Evolutionary conservation across 2,888 invertebrate species (phyloP).

Genomic region (Drepanosiphum platanoidis): DNA sequence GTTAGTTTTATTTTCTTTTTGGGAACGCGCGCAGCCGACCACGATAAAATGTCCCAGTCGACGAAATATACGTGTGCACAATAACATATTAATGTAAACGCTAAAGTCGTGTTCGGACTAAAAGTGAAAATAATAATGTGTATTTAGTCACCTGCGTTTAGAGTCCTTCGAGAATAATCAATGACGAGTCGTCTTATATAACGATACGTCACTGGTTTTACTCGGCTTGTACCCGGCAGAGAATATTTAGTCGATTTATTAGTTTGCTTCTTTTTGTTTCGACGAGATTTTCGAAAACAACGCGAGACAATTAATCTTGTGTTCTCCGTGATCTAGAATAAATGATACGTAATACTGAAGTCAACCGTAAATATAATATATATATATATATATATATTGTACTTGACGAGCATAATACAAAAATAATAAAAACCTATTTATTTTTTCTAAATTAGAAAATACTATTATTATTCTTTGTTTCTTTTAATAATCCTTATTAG

Average conservation of each 20-base stretch:
- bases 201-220: not conserved
- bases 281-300: too few relatives aligned
- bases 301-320: too few relatives aligned
- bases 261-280: too few relatives aligned
- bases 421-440: too few relatives aligned
- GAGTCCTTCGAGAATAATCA: not conserved
- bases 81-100: not conserved
- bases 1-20: slow-evolving; percentile 8
- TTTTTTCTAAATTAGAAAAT: too few relatives aligned
- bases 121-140: slow-evolving; percentile 8
- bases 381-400: too few relatives aligned
- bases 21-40: not conserved
- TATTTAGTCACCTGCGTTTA: not conserved
- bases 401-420: too few relatives aligned
- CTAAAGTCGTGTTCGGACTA: not conserved
- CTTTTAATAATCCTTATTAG: too few relatives aligned
- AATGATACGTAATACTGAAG: too few relatives aligned
- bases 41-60: not conserved
- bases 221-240: not conserved
- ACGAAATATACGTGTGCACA: slow-evolving; percentile 9
- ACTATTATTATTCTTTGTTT: too few relatives aligned
- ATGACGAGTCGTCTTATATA: not conserved
- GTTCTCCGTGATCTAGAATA: too few relatives aligned
- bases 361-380: too few relatives aligned
- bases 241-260: not conserved